Evolutionary conservation across 2,888 invertebrate species (phyloP), one percentile per base, ranked within the genome.

Genomic region (Ormyrus pomaceus): DNA sequence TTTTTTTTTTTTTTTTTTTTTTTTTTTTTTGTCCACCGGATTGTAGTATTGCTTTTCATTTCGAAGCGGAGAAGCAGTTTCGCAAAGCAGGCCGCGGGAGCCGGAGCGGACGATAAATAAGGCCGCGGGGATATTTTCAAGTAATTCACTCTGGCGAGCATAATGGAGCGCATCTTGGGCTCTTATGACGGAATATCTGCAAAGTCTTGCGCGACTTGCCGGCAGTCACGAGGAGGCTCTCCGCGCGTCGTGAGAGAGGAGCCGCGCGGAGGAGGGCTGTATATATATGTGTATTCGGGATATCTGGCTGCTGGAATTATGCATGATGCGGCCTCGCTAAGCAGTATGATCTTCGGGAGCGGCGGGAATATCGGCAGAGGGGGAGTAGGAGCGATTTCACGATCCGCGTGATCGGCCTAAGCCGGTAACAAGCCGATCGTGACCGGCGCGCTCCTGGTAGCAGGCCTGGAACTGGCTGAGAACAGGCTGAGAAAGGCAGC

Each of bases 381-480:
- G 7, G 45, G 74, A 13, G 53, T 64, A 34, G 68, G 75, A 82
- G 81, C 85, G 85, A 87, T 87, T 87, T 84, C 86, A 86, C 83
- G 88, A 88, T 87, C 84, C 83, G 83, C 82, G 84, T 84, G 83
- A 86, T 84, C 86, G 86, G 83, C 80, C 82, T 79, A 78, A 82
- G 81, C 84, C 85, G 84, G 84, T 88, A 90, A 89, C 89, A 86
- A 89, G 89, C 85, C 85, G 87, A 85, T 89, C 89, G 89, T 90
- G 89, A 90, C 89, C 84, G 86, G 85, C 84, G 84, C 85, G 85
- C 85, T 34, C 34, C 34, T 34, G 83, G 83, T 85, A 34, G 86
- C 88, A 86, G 88, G 88, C 66, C 34, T 34, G 34, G 34, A 34
- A 34, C 34, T 4, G 34, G 11, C 50, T 45, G 56, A 56, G 13